Evolutionary conservation across 1,140 invertebrate genomes (phyloP).

Genomic region (Paraescarpia echinospica): DNA sequence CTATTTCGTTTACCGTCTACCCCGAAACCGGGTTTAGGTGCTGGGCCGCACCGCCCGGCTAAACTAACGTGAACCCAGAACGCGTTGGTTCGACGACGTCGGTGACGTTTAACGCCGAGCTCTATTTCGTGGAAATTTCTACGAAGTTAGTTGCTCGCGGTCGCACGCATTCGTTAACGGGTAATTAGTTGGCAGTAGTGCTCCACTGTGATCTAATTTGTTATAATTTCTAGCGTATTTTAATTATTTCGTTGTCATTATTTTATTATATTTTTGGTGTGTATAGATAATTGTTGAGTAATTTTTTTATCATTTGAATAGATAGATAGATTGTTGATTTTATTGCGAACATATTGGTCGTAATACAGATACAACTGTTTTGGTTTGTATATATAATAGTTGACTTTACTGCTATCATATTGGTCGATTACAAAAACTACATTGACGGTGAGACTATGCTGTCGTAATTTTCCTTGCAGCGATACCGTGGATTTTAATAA

Average conservation of each 20-base stretch:
- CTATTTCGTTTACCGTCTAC: neutral
- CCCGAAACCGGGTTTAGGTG: neutral
- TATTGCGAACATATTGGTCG: too few relatives aligned
- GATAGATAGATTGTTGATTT: too few relatives aligned
- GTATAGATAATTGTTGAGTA: neutral
- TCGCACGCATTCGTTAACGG: neutral
- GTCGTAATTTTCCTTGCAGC: neutral
- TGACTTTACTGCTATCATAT: neutral
- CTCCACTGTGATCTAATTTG: neutral
- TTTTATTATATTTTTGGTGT: neutral
- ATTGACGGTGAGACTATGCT: too few relatives aligned
- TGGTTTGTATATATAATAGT: neutral
- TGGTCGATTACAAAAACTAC: too few relatives aligned
- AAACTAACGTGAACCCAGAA: neutral
- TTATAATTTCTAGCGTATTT: neutral
- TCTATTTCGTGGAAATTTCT: neutral
- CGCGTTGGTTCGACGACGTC: neutral
- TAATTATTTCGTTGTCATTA: neutral
- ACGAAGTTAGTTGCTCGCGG: neutral
- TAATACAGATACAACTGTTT: too few relatives aligned
- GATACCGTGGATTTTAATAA: neutral
- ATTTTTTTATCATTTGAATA: neutral
- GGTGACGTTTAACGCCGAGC: neutral
- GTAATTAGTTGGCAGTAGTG: neutral
- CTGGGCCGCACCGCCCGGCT: neutral